These are phyloP conservation scores for Trichonephila inaurata DNA, from an alignment of 1,140 invertebrate species.

Conservation along the genomic window DNA sequence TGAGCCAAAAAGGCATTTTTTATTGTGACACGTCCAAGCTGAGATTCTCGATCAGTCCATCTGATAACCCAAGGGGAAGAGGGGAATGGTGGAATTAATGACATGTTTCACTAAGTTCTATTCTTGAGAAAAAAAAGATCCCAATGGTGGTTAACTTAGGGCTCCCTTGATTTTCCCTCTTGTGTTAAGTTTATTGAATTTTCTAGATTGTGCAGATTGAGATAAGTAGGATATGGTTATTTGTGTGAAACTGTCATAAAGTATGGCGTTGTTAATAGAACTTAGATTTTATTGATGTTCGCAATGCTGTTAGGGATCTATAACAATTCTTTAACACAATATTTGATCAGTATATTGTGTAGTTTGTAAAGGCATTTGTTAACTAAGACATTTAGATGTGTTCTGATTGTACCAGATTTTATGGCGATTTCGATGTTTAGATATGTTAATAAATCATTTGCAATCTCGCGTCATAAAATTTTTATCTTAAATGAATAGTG, in stretches of 20 bases:
- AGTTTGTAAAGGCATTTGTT: too few species aligned
- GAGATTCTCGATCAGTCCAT: neutral
- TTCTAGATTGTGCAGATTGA: neutral
- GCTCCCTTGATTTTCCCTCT: neutral
- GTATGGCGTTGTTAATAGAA: neutral
- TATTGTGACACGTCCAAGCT: conserved; percentile 50
- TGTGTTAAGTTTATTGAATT: neutral
- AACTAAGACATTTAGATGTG: too few species aligned
- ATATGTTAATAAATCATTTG: too few species aligned
- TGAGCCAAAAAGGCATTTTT: conserved; percentile 10
- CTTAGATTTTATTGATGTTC: neutral
- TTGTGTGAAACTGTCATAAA: neutral
- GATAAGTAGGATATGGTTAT: neutral
- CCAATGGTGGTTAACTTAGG: neutral
- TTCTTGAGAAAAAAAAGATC: neutral
- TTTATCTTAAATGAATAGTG: too few species aligned
- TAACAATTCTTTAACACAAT: neutral
- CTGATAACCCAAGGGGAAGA: neutral
- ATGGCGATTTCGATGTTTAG: too few species aligned
- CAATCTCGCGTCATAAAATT: too few species aligned
- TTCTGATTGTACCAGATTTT: too few species aligned
- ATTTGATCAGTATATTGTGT: too few species aligned
- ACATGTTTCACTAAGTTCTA: conserved; percentile 6
- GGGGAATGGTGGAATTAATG: neutral
- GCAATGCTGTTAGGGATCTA: neutral